Percentiles rank a stretch among this genome's conserved stretches.
These are phyloP conservation scores for Grammomys surdaster DNA, from an alignment of 2,113 vertebrate genomes.

Conservation along the genomic window DNA sequence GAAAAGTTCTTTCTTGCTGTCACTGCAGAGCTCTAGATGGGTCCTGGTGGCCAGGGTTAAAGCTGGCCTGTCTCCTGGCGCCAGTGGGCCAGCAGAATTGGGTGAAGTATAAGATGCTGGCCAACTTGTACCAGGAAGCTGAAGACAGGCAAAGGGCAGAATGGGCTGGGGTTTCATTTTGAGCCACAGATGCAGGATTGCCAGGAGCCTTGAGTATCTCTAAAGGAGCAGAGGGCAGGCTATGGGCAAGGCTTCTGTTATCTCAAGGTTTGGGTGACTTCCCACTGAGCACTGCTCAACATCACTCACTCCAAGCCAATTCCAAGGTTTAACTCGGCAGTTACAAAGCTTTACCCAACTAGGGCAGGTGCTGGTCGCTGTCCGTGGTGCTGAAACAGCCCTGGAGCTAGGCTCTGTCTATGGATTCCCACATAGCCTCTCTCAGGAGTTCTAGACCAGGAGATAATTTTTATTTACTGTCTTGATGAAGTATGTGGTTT, in stretches of 20 bases:
- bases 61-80: conserved; percentile 27
- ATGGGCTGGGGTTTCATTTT: background rate
- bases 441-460: background rate
- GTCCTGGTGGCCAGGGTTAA: conserved; percentile 59
- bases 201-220: background rate
- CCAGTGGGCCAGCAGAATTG: conserved; percentile 54
- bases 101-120: background rate
- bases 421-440: background rate
- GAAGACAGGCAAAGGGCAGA: background rate
- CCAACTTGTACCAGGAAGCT: conserved; percentile 54
- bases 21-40: conserved; percentile 35
- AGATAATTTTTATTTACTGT: background rate
- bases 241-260: background rate
- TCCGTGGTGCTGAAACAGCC: conserved; percentile 31
- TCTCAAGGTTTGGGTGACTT: background rate
- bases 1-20: conserved; percentile 60
- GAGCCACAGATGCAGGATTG: background rate
- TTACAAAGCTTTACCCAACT: too few relatives aligned
- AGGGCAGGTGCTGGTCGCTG: rapidly evolving
- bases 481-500: background rate
- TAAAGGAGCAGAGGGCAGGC: background rate
- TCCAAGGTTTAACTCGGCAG: background rate
- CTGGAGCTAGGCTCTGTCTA: rapidly evolving
- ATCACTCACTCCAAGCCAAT: background rate
- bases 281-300: background rate